Evolutionary conservation across 2,888 invertebrate genomes (phyloP).

Genomic region (Mesorhabditis spiculigera): DNA sequence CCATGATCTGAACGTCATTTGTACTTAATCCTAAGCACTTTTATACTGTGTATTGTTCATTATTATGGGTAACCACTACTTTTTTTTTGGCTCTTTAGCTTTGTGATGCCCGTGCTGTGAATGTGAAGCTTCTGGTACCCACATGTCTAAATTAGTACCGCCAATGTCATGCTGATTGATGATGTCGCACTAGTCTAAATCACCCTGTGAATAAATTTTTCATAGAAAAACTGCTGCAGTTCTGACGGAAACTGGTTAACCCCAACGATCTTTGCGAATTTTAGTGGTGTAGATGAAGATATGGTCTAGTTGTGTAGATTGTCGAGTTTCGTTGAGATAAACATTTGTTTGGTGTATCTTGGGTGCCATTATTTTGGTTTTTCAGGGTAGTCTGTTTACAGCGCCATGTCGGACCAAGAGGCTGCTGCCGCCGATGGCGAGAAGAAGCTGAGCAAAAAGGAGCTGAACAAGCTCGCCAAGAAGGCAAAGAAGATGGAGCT

Average conservation of each 20-base stretch:
- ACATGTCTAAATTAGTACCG: too few relatives aligned
- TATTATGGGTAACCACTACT: neutral
- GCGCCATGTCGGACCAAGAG: neutral
- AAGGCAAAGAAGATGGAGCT: slow-evolving; percentile 79
- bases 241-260: too few relatives aligned
- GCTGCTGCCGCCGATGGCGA: slow-evolving; percentile 27
- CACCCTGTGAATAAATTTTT: too few relatives aligned
- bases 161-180: too few relatives aligned
- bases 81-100: neutral
- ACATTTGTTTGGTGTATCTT: neutral
- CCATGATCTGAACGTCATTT: neutral
- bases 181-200: too few relatives aligned
- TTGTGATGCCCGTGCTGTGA: neutral
- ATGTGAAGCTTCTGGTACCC: neutral
- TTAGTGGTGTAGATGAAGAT: too few relatives aligned
- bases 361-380: too few relatives aligned
- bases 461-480: slow-evolving; percentile 86
- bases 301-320: too few relatives aligned
- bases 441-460: slow-evolving; percentile 74
- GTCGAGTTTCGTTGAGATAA: neutral
- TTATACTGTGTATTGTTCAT: neutral
- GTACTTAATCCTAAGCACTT: neutral
- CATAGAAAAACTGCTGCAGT: too few relatives aligned
- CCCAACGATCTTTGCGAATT: too few relatives aligned
- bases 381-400: neutral